Percentiles rank a stretch among this genome's conserved stretches.
These are phyloP conservation scores for Lycaena phlaeas DNA, from an alignment of 2,888 invertebrate species.

Conservation along the genomic window DNA sequence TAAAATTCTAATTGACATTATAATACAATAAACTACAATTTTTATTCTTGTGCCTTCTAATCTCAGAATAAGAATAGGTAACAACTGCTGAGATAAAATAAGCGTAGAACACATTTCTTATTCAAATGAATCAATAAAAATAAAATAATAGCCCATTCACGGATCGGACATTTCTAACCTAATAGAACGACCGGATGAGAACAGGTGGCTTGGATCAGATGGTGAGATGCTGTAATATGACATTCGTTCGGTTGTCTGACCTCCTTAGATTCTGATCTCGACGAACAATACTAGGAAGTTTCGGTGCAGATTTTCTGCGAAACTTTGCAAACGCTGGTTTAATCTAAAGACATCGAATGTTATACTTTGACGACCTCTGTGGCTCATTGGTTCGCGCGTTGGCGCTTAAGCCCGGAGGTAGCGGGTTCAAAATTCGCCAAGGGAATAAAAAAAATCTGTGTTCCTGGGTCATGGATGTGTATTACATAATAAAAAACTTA, in stretches of 20 bases:
- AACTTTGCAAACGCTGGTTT: conserved; percentile 3
- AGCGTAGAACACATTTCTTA: conserved; percentile 1
- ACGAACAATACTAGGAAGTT: conserved; percentile 29
- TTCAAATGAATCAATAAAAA: conserved; percentile 7
- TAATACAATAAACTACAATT: conserved; percentile 3
- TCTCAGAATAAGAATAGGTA: too few species aligned
- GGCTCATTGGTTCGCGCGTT: too few species aligned
- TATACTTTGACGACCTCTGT: too few species aligned
- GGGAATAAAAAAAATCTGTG: too few species aligned
- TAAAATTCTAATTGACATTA: conserved; percentile 5
- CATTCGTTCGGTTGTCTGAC: conserved; percentile 32
- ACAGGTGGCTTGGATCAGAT: conserved; percentile 33
- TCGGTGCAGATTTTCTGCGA: conserved; percentile 7
- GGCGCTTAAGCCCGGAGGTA: too few species aligned
- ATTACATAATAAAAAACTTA: too few species aligned
- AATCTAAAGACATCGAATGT: too few species aligned
- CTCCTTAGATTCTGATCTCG: conserved; percentile 31
- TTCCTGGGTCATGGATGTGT: too few species aligned
- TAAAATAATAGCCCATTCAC: conserved; percentile 4
- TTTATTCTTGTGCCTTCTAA: neutral
- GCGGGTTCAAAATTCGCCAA: too few species aligned
- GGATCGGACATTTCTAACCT: conserved; percentile 2
- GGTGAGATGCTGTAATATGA: conserved; percentile 29
- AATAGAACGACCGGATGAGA: neutral
- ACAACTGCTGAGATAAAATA: conserved; percentile 9